Evolutionary conservation across 2,888 invertebrate species (phyloP).

Genomic region (Neoitamus cyanurus): DNA sequence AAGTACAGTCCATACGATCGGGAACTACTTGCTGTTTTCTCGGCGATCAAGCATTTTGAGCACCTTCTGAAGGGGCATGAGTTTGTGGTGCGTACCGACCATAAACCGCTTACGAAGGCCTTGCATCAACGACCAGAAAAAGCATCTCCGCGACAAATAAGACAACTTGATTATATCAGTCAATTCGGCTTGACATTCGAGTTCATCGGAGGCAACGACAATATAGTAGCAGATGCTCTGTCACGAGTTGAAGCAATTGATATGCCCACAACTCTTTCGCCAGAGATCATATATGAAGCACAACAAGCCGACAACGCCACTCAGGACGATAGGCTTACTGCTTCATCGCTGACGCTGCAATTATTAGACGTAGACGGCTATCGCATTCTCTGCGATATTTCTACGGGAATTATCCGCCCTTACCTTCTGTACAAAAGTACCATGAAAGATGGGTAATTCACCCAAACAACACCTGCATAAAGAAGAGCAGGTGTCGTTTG

Average conservation of each 20-base stretch:
- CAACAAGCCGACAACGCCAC: neutral
- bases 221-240: too few relatives aligned
- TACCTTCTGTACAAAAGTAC: too few relatives aligned
- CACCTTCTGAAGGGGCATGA: slow-evolving; percentile 49
- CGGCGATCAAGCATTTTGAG: slow-evolving; percentile 51
- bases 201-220: too few relatives aligned
- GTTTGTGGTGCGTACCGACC: slow-evolving; percentile 46
- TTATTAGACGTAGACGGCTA: neutral
- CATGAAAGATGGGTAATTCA: too few relatives aligned
- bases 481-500: too few relatives aligned
- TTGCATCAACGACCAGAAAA: neutral
- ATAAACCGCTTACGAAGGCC: slow-evolving; percentile 24
- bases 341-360: too few relatives aligned
- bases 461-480: too few relatives aligned
- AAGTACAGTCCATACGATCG: slow-evolving; percentile 61
- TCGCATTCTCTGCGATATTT: neutral
- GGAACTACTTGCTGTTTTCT: slow-evolving; percentile 62
- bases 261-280: too few relatives aligned
- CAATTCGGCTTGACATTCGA: slow-evolving; percentile 15
- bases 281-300: neutral
- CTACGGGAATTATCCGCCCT: neutral
- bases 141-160: neutral
- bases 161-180: neutral
- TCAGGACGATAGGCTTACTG: neutral
- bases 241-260: too few relatives aligned